phyloP scores from a whole-genome alignment of 2,797 vertebrate species.

The Eurystomus glaucurus region DNA sequence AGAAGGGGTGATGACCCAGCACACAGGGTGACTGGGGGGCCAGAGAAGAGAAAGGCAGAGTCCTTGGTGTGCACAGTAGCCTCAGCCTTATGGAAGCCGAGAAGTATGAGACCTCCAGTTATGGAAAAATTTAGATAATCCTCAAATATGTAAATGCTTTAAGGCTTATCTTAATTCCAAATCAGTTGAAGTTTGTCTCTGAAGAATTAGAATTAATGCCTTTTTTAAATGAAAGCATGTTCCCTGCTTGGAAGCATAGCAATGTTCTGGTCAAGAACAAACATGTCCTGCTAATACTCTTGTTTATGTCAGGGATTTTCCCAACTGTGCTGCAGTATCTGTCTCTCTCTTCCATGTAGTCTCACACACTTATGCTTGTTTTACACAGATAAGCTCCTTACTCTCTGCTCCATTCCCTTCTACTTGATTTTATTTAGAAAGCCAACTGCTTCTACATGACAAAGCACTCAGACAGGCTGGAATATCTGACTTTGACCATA shows the following conservation, averaged over 20 bases:
- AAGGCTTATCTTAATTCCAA: conserved; percentile 72
- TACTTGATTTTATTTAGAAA: conserved; percentile 14
- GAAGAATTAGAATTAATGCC: conserved; percentile 60
- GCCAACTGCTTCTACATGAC: background rate
- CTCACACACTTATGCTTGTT: background rate
- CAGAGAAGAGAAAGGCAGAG: background rate
- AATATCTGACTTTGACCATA: background rate
- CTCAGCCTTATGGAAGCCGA: background rate
- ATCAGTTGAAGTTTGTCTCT: conserved; percentile 35
- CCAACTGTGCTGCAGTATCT: background rate
- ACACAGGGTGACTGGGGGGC: no score
- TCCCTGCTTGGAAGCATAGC: conserved; percentile 40
- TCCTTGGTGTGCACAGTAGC: background rate
- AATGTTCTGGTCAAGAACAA: conserved; percentile 51
- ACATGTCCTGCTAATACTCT: conserved; percentile 48
- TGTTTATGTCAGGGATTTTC: conserved; percentile 52
- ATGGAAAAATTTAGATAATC: conserved; percentile 62
- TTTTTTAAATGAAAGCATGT: conserved; percentile 42
- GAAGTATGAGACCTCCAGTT: background rate
- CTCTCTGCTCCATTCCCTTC: background rate
- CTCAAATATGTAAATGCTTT: conserved; percentile 62
- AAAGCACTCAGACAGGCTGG: conserved; percentile 16
- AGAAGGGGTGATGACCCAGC: background rate
- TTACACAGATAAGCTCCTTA: conserved; percentile 22
- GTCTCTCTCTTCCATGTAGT: background rate